phyloP scores from a whole-genome alignment of 2,888 invertebrate species.

The Heliconius ethilla region DNA sequence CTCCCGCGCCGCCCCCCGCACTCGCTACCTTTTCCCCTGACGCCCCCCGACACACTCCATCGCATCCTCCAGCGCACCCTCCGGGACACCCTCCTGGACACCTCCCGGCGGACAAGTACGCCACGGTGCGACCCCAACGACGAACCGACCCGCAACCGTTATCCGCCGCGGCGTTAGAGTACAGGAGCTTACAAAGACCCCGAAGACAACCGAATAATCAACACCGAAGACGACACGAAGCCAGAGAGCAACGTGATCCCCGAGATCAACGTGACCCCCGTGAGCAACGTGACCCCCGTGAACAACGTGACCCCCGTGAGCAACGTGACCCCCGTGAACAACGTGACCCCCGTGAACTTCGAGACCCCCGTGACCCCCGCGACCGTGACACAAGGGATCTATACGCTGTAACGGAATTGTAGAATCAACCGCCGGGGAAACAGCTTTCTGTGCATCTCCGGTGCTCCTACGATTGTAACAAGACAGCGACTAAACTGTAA shows the following conservation, averaged over 20 bases:
- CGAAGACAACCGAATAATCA: slow-evolving; percentile 58
- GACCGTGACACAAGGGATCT: slow-evolving; percentile 74
- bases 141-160: slow-evolving; percentile 79
- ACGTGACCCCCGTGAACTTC: slow-evolving; percentile 60
- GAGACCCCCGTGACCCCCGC: slow-evolving; percentile 74
- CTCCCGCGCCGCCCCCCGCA: slow-evolving; percentile 67
- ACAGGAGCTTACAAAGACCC: slow-evolving; percentile 83
- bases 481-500: slow-evolving; percentile 42
- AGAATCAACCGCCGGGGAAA: slow-evolving; percentile 54
- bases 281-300: slow-evolving; percentile 82
- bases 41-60: slow-evolving; percentile 47
- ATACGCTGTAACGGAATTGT: slow-evolving; percentile 86
- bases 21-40: slow-evolving; percentile 63
- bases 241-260: slow-evolving; percentile 43
- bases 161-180: slow-evolving; percentile 80
- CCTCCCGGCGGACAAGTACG: slow-evolving; percentile 54
- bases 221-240: slow-evolving; percentile 50
- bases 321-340: slow-evolving; percentile 42
- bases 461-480: slow-evolving; percentile 37
- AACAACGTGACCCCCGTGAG: slow-evolving; percentile 70
- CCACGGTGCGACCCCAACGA: slow-evolving; percentile 70
- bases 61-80: slow-evolving; percentile 22
- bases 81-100: slow-evolving; percentile 28
- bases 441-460: slow-evolving; percentile 58
- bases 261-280: slow-evolving; percentile 49